A percentile compares a stretch with the other conserved stretches of the same genome.
These are phyloP conservation scores for Eueremaeus valkanovi DNA, from an alignment of 2,888 invertebrate species.

Conservation along the genomic window DNA sequence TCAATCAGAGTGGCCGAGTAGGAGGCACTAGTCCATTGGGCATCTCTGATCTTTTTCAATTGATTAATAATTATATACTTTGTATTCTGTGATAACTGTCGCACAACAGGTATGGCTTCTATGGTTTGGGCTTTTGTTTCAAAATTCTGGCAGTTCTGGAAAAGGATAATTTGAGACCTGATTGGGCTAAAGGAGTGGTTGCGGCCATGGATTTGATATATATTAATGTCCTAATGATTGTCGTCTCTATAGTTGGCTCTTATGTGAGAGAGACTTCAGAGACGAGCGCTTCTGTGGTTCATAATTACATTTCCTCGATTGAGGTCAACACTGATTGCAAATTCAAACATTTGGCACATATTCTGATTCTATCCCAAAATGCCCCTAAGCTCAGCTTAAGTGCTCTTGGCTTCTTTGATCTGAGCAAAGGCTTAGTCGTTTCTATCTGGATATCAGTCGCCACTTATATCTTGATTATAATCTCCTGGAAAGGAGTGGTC, in stretches of 20 bases:
- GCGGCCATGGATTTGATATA: not conserved
- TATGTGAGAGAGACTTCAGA: slow-evolving; percentile 3
- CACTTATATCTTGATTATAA: slow-evolving; percentile 5
- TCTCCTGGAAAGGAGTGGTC: not conserved
- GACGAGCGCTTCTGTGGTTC: not conserved
- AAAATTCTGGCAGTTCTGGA: not conserved
- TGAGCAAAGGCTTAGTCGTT: slow-evolving; percentile 9
- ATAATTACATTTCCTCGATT: not conserved
- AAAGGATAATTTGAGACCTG: not conserved
- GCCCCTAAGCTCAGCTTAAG: not conserved
- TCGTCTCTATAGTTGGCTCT: not conserved
- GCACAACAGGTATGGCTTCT: slow-evolving; percentile 6
- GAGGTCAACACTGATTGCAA: not conserved
- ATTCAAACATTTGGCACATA: not conserved
- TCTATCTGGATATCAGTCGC: slow-evolving; percentile 11
- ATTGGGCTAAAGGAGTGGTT: not conserved
- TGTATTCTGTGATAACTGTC: not conserved
- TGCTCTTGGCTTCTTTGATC: not conserved
- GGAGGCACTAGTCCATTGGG: too few species aligned
- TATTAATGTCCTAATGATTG: not conserved
- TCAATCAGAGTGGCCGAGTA: too few species aligned
- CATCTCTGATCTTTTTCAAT: too few species aligned
- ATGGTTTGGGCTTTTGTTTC: not conserved
- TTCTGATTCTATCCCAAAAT: not conserved
- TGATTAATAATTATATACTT: too few species aligned